A percentile compares a stretch with the other conserved stretches of the same genome.
phyloP scores from a whole-genome alignment of 1,140 invertebrate genomes.

The Tribolium madens region DNA sequence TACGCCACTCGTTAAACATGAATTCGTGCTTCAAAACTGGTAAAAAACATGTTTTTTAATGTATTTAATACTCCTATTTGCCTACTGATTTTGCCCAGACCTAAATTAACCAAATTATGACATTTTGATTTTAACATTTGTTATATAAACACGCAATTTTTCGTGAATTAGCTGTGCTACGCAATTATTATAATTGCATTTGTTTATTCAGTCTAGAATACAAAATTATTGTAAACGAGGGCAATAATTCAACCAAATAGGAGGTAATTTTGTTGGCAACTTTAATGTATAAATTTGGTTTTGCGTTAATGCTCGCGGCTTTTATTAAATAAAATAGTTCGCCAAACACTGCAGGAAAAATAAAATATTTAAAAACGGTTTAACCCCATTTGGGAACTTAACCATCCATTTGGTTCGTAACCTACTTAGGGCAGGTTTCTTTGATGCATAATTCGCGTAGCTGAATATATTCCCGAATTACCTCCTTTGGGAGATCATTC shows the following conservation, averaged over 20 bases:
- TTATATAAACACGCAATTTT: too few species aligned
- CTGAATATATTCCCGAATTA: constrained; percentile 24
- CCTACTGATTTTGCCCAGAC: too few species aligned
- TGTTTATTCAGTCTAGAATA: not conserved
- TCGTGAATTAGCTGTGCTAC: too few species aligned
- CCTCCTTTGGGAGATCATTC: constrained; percentile 29
- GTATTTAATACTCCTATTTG: too few species aligned
- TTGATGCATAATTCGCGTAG: constrained; percentile 11
- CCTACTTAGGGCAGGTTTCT: constrained; percentile 3
- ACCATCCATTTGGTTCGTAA: not conserved
- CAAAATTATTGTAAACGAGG: not conserved
- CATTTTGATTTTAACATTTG: too few species aligned
- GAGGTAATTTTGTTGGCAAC: not conserved
- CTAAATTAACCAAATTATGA: too few species aligned
- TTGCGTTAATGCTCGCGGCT: not conserved
- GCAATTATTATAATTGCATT: not conserved
- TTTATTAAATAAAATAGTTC: not conserved
- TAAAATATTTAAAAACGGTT: not conserved
- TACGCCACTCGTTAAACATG: too few species aligned
- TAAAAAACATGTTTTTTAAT: too few species aligned
- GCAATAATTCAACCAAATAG: not conserved
- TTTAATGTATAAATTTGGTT: not conserved
- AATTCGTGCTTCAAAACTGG: too few species aligned
- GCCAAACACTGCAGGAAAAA: not conserved
- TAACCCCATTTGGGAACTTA: not conserved